These are phyloP conservation scores for Ochotona curzoniae DNA, from an alignment of 2,113 vertebrate species.

Conservation along the genomic window DNA sequence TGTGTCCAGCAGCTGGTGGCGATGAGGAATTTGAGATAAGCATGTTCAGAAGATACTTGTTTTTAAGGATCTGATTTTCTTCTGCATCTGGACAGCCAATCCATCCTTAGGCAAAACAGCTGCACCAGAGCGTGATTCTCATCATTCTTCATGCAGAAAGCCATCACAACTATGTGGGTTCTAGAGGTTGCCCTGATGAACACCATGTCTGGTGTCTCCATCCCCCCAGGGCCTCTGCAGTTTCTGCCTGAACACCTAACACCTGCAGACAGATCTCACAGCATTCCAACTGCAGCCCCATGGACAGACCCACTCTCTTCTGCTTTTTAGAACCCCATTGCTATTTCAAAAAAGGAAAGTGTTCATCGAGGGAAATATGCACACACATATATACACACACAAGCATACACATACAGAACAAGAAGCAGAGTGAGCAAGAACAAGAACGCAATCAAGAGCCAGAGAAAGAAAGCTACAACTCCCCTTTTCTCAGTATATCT, in stretches of 20 bases:
- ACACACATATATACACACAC: too few species aligned
- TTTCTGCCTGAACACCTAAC: accelerated
- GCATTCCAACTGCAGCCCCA: accelerated
- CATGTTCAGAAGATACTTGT: accelerated
- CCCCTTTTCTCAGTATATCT: neutral
- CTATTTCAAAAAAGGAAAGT: neutral
- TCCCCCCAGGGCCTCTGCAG: neutral
- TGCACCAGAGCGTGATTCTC: accelerated
- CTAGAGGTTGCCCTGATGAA: too few species aligned
- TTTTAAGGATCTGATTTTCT: neutral
- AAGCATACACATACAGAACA: neutral
- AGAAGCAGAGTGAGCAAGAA: neutral
- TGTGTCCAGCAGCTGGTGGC: neutral
- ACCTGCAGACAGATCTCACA: neutral
- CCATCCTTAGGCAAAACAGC: neutral
- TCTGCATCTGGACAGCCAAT: neutral
- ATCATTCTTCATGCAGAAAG: neutral
- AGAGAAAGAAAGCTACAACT: neutral
- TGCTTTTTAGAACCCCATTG: neutral
- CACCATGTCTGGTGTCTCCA: too few species aligned
- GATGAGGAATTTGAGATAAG: neutral
- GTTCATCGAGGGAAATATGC: neutral
- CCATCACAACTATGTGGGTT: accelerated
- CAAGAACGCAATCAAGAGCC: neutral
- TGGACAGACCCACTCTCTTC: neutral